A percentile compares a stretch with the other conserved stretches of the same genome.
These are phyloP conservation scores for Aramus guarauna DNA, from an alignment of 2,113 vertebrate species.

Conservation along the genomic window DNA sequence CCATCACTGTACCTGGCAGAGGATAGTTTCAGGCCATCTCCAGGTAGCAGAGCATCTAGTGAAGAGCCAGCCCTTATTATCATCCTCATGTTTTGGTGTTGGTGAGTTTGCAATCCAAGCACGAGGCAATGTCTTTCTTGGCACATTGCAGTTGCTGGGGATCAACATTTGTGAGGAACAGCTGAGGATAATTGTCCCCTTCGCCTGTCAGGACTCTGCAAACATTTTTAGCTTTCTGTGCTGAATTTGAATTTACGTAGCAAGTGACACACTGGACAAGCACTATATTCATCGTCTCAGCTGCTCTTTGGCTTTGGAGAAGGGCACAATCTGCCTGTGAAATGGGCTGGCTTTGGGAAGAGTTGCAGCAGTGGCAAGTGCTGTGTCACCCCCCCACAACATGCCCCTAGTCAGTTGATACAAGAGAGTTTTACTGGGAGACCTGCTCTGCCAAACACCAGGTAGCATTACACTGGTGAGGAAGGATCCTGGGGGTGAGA, in stretches of 20 bases:
- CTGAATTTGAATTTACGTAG: conserved; percentile 45
- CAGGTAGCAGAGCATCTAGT: not conserved
- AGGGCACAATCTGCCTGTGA: not conserved
- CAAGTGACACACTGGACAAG: conserved; percentile 49
- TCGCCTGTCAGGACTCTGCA: conserved; percentile 45
- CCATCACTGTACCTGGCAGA: not conserved
- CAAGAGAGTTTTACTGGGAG: not conserved
- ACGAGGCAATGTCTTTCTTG: not conserved
- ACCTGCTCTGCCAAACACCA: not conserved
- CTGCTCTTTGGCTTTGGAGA: not conserved
- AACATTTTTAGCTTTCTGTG: conserved; percentile 47
- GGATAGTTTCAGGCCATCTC: not conserved
- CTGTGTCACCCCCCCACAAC: not conserved
- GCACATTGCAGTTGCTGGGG: not conserved
- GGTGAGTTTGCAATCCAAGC: conserved; percentile 24
- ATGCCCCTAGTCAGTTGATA: not conserved
- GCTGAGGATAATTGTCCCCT: conserved; percentile 44
- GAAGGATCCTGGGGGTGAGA: not conserved
- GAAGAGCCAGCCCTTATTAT: not conserved
- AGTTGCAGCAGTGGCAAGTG: not conserved
- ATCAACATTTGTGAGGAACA: conserved; percentile 5
- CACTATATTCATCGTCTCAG: conserved; percentile 35
- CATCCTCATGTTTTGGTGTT: not conserved
- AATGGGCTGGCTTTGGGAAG: not conserved
- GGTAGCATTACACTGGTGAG: not conserved